Conservation (phyloP, 1,140 invertebrate species). For the Penaeus japonicus region DNA sequence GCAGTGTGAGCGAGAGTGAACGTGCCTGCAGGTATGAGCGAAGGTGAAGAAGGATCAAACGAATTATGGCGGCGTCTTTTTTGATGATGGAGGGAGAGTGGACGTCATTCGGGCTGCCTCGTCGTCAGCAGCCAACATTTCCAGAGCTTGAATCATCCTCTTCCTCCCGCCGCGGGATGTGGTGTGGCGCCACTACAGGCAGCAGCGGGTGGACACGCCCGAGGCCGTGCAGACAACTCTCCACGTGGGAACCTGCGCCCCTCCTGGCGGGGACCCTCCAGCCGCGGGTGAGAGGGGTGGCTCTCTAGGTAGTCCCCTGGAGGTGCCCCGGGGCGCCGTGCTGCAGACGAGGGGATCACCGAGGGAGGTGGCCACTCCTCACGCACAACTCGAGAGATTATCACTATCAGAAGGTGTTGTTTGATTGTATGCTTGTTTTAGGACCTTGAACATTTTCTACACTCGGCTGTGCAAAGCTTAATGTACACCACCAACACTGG, state of each 20-base stretch:
- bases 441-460: conserved; percentile 50
- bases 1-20: not conserved
- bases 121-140: not conserved
- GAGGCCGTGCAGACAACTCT: too few species aligned
- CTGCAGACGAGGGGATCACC: not conserved
- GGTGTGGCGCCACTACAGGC: not conserved
- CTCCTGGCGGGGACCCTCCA: too few species aligned
- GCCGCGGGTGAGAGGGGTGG: too few species aligned
- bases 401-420: conserved; percentile 30
- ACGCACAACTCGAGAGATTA: not conserved
- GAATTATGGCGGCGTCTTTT: not conserved
- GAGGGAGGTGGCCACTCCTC: not conserved
- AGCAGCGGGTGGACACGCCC: too few species aligned
- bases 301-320: too few species aligned
- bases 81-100: conserved; percentile 24
- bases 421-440: conserved; percentile 55
- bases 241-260: too few species aligned
- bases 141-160: conserved; percentile 19
- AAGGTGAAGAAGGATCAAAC: conserved; percentile 18
- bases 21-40: conserved; percentile 16
- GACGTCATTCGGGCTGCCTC: conserved; percentile 34
- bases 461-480: conserved; percentile 53
- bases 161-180: not conserved
- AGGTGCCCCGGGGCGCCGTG: not conserved
- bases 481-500: conserved; percentile 39